Evolutionary conservation across 2,888 invertebrate genomes (phyloP), one percentile per base, ranked within the genome.

Genomic region (Ochlodes sylvanus): DNA sequence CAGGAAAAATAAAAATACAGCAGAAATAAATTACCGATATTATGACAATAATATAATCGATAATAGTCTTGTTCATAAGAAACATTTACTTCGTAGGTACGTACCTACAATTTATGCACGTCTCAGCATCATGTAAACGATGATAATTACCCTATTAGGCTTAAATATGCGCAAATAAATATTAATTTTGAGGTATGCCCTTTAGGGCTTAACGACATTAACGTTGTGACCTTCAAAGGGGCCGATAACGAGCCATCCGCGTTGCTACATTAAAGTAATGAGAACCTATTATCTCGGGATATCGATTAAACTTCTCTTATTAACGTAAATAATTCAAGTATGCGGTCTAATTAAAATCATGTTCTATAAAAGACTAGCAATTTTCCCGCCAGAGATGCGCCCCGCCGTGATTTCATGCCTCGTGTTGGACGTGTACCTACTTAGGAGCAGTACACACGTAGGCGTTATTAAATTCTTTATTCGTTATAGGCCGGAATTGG

Each of bases 261-360:
- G 60, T 32, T 4, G 61, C n/a, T 27, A 27, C 7, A 58, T 58
- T 58, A 65, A 58, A 58, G 57, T 57, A 58, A 65, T 67, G 52
- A 34, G 21, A 19, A 34, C 32, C 17, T 55, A 66, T 54, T 54
- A 44, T 54, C 34, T 21, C 10, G 10, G 27, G 38, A 19, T 34
- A 56, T 47, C 14, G 56, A 17, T 21, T 75, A 73, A 75, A 73
- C 73, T 60, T 58, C 32, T 63, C 57, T 50, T 17, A 19, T 38
- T 65, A 69, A 70, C 73, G 79, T 78, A 80, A 79, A 79, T 77
- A 75, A 75, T 71, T 69, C 62, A 70, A 73, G 71, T 58, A 68
- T 71, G 75, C 71, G 69, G 73, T 71, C 81, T 87, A 88, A 89
- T 90, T 89, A 88, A 88, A 85, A 84, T 76, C 84, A 79, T 84